Evolutionary conservation across 2,888 invertebrate species (phyloP), one percentile per base, ranked within the genome.

Genomic region (Cistogaster globosa): DNA sequence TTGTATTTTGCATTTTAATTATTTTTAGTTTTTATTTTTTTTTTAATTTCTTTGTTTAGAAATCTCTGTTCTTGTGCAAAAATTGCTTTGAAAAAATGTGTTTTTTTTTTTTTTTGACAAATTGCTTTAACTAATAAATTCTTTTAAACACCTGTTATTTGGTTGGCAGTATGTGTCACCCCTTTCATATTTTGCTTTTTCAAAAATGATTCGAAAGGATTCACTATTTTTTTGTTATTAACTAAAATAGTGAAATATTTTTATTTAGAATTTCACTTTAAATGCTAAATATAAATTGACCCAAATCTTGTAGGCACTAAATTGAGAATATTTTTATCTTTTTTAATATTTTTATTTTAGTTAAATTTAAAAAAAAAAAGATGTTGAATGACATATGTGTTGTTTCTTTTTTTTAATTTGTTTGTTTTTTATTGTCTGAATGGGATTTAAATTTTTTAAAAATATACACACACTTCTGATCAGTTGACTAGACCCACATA

Each of bases 11-110:
- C n/a, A n/a, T n/a, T n/a, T n/a, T n/a, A n/a, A n/a, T n/a, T 38
- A 6, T 12, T 1, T 26, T 26, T 26, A 4, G 1, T 26, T 26
- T 26, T 26, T 26, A 26, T 26, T 48, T 32, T 48, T 0, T 45
- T 26, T 42, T 42, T 53, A 11, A 8, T 20, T 55, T 58, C n/a
- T 63, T 48, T 58, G 11, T 57, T 5, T 26, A 67, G 38, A 51
- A 68, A 60, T 32, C 42, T 48, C 16, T 53, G 26, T 58, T 67
- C 42, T 45, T 60, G 72, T 72, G 36, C 72, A 48, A 84, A 76
- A 84, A 76, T 84, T 80, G 84, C 84, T 76, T 62, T 80, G 72
- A 71, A 72, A 80, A 80, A 58, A 80, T 68, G 58, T 76, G 53
- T 26, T 26, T 26, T 26, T 26, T 26, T 53, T 65, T 65, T 65